Base-by-base conservation (phyloP, 2,797 vertebrate species). In the Lacerta agilis region DNA sequence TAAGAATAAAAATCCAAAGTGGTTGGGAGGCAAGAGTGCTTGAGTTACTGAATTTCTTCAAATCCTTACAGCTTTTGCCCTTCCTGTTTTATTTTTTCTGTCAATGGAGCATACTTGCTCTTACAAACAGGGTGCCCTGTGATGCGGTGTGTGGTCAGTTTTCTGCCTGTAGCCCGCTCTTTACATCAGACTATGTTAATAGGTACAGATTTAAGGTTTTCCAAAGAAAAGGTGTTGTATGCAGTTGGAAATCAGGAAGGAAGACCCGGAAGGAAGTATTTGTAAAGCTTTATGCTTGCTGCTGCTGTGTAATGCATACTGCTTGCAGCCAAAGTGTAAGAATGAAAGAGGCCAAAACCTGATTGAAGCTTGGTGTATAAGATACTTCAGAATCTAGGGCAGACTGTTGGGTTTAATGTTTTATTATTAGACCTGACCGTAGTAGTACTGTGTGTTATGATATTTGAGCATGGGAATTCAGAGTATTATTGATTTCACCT, bases 401-500 rank as follows among this genome's bases (percentile, higher is more conserved):
- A 25, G 38, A 78, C 38, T 66, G 41, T 73, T 4, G 81, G 79
- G 17, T 81, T 89, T 71, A 79, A 85, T 49, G 84, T 77, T 82
- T 81, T 3, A 71, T 92, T 89, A 49, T 86, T 82, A 66, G 82
- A 8, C 79, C 18, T 82, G 87, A 90, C 83, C 83, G 27, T 80
- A 86, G 72, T 43, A 79, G 84, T 82, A 43, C 45, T 94, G 76
- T 93, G 94, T 93, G 90, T 87, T 91, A 91, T 94, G 84, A 72
- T 94, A 5, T 94, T 45, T 49, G 90, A 95, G 79, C 71, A 8
- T 88, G 90, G 90, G 89, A 87, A 61, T 91, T 90, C 83, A 90
- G 90, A 94, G 95, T 75, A 9, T 94, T 94, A 94, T 94, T 95
- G 93, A 95, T 94, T 95, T 96, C 95, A 91, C 91, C 92, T 96